Evolutionary conservation across 2,797 vertebrate genomes (phyloP).

Genomic region (Lithobates sylvaticus): DNA sequence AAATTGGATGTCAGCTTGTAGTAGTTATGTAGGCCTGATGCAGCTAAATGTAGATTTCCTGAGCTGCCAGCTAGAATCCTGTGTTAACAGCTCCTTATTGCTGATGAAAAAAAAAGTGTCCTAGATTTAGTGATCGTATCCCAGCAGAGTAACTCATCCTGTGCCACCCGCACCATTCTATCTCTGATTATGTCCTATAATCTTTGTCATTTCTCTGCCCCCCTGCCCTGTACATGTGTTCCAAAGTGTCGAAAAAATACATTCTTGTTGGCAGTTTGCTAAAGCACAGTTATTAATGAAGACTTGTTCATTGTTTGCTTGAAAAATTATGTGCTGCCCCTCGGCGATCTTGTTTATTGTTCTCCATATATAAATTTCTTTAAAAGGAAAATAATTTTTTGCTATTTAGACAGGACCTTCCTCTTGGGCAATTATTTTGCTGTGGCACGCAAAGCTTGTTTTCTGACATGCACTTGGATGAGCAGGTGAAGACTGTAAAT

Average conservation of each 20-base stretch:
- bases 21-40: slow-evolving; percentile 6
- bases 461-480: slow-evolving; percentile 41
- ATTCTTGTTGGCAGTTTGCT: slow-evolving; percentile 31
- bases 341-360: slow-evolving; percentile 34
- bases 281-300: slow-evolving; percentile 53
- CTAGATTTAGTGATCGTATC: slow-evolving; percentile 18
- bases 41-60: slow-evolving; percentile 33
- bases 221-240: slow-evolving; percentile 5
- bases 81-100: slow-evolving; percentile 33
- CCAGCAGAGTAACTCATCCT: slow-evolving; percentile 4
- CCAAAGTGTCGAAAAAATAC: slow-evolving; percentile 8
- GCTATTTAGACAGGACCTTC: slow-evolving; percentile 39
- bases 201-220: slow-evolving; percentile 27
- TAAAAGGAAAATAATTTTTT: slow-evolving; percentile 46
- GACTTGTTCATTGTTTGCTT: slow-evolving; percentile 23
- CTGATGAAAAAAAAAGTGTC: slow-evolving; percentile 15
- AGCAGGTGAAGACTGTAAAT: slow-evolving; percentile 55
- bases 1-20: background rate
- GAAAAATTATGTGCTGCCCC: slow-evolving; percentile 36
- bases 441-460: slow-evolving; percentile 41
- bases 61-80: slow-evolving; percentile 16
- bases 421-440: slow-evolving; percentile 39
- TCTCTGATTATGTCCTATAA: slow-evolving; percentile 18
- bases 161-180: slow-evolving; percentile 2
- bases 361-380: slow-evolving; percentile 43